A percentile compares a stretch with the other conserved stretches of the same genome.
Conservation (phyloP, 2,113 vertebrate species). For the Cephalopholis sonnerati region DNA sequence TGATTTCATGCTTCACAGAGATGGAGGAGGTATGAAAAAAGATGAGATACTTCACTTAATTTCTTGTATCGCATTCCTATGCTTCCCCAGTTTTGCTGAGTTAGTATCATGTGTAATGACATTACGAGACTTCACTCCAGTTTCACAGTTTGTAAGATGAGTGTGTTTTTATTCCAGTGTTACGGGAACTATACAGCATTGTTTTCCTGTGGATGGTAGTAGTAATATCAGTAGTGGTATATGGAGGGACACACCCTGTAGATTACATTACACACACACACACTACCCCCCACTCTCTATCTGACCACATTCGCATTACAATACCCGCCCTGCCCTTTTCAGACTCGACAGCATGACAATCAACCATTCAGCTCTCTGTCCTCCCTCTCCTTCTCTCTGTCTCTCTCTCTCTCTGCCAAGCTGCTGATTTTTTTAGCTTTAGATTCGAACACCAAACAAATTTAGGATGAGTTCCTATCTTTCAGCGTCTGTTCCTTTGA, state of each 20-base stretch:
- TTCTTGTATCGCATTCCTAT: not conserved
- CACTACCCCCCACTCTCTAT: conserved; percentile 63
- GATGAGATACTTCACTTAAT: not conserved
- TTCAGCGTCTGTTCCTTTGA: not conserved
- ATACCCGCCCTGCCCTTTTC: conserved; percentile 81
- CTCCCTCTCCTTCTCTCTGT: conserved; percentile 6
- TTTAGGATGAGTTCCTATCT: conserved; percentile 13
- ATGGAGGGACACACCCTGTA: conserved; percentile 64
- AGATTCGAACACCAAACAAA: conserved; percentile 32
- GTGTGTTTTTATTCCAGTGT: not conserved
- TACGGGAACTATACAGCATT: not conserved
- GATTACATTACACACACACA: conserved; percentile 60
- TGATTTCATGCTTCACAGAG: not conserved
- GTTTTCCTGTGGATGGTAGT: not conserved
- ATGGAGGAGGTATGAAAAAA: not conserved
- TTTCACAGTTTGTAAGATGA: not conserved
- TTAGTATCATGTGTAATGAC: not conserved
- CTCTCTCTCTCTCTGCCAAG: conserved; percentile 32
- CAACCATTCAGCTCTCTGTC: conserved; percentile 68
- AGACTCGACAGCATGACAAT: conserved; percentile 79
- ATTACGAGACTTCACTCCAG: not conserved
- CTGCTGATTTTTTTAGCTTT: conserved; percentile 41
- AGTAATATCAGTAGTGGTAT: conserved; percentile 20
- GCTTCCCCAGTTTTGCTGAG: not conserved
- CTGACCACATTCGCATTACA: conserved; percentile 80